These are phyloP conservation scores for Dilophus febrilis DNA, from an alignment of 2,888 invertebrate species.

Conservation along the genomic window DNA sequence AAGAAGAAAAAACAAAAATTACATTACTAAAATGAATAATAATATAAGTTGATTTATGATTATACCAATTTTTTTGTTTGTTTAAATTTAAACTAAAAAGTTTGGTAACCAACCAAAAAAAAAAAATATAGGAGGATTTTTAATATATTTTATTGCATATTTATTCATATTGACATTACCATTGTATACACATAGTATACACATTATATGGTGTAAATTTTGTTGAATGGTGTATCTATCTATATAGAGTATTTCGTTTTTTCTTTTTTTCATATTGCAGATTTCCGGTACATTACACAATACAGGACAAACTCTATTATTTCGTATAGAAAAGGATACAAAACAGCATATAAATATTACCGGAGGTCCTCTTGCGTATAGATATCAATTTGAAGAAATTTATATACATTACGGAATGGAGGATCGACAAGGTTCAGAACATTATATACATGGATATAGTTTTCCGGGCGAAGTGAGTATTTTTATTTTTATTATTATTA, in stretches of 20 bases:
- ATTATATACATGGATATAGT: conserved; percentile 82
- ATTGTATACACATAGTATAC: too few relatives aligned
- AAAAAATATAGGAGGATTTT: too few relatives aligned
- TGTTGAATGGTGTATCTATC: too few relatives aligned
- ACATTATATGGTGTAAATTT: too few relatives aligned
- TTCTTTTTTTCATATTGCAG: conserved; percentile 30
- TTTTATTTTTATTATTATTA: neutral
- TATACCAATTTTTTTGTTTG: neutral
- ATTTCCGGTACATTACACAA: conserved; percentile 79
- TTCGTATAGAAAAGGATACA: conserved; percentile 77
- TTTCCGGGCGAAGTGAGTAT: conserved; percentile 90
- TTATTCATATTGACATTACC: too few relatives aligned
- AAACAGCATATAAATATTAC: conserved; percentile 88
- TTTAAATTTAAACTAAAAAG: too few relatives aligned
- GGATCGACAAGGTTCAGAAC: conserved; percentile 86
- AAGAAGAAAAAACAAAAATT: neutral
- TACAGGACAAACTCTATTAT: conserved; percentile 86
- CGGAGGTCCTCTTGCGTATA: conserved; percentile 88
- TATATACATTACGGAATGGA: conserved; percentile 89
- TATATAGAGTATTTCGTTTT: too few relatives aligned
- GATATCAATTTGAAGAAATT: conserved; percentile 89
- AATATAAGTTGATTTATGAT: too few relatives aligned
- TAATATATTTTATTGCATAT: too few relatives aligned
- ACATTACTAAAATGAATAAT: neutral
- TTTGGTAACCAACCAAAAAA: too few relatives aligned